Evolutionary conservation across 1,140 invertebrate genomes (phyloP), one percentile per base, ranked within the genome.

Genomic region (Trichonephila clavipes): DNA sequence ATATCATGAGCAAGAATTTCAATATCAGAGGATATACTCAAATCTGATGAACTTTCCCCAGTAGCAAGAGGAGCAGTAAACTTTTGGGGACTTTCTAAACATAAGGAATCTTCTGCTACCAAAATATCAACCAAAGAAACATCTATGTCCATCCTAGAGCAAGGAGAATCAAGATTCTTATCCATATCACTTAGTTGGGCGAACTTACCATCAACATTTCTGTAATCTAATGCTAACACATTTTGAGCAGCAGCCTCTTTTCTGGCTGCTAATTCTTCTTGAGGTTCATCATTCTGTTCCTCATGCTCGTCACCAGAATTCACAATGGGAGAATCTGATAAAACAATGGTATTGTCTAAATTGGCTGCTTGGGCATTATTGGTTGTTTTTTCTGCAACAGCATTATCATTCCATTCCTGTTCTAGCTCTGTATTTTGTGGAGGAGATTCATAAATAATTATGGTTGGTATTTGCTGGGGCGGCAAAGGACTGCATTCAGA

Each of bases 351-450:
- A 72, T 89, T 34, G 44, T 89, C 59, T 18, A 87, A 1, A 87
- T 12, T 40, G 10, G n/a, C 28, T 19, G 12, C 44, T 28, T 82
- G 14, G n/a, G 40, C 28, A 81, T 61, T 40, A 40, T 40, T 81
- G 44, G 24, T 44, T 19, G 14, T 40, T 62, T 88, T 64, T 21
- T 94, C 96, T 94, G 97, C 96, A 96, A 97, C 97, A 0, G 97
- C 94, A 69, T 97, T 97, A 4, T 97, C 97, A 93, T 96, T 96
- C 94, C 97, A 97, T 93, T 97, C 96, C 95, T 97, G 97, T 72
- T 93, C 94, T n/a, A 91, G 82, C 81, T 90, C 91, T 58, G 69
- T 24, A 18, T 90, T 86, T 93, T 93, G 90, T 24, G 93, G 90
- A 44, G 94, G 92, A 24, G 94, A 95, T 91, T 96, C 96, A 62